These are phyloP conservation scores for Mythimna impura DNA, from an alignment of 2,888 invertebrate species.

Conservation along the genomic window DNA sequence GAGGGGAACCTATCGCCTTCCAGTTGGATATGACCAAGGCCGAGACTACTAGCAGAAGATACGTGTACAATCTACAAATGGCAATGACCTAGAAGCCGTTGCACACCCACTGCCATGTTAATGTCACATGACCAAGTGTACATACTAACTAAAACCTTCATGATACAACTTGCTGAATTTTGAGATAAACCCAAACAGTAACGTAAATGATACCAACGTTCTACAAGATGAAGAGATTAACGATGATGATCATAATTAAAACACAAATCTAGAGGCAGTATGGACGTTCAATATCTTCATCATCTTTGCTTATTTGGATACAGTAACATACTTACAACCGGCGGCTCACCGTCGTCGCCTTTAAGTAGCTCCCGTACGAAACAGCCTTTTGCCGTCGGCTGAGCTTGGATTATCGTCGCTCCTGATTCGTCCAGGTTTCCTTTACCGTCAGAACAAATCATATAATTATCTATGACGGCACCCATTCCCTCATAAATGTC, in stretches of 20 bases:
- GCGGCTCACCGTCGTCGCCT: background rate
- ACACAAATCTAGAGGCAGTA: too few relatives aligned
- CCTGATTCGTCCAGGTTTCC: slow-evolving; percentile 62
- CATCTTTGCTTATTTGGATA: too few relatives aligned
- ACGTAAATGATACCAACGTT: too few relatives aligned
- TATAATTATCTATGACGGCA: slow-evolving; percentile 68
- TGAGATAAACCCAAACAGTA: too few relatives aligned
- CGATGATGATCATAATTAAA: too few relatives aligned
- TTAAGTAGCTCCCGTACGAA: rapidly evolving
- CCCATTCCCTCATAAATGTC: slow-evolving; percentile 39
- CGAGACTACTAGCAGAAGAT: slow-evolving; percentile 85
- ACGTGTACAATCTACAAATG: slow-evolving; percentile 91
- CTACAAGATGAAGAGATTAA: too few relatives aligned
- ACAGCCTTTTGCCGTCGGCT: slow-evolving; percentile 37
- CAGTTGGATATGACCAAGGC: slow-evolving; percentile 91
- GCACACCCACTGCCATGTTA: slow-evolving; percentile 93
- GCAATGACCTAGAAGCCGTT: slow-evolving; percentile 91
- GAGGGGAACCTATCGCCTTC: slow-evolving; percentile 92
- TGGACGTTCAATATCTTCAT: too few relatives aligned
- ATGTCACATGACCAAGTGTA: slow-evolving; percentile 95
- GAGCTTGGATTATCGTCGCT: background rate
- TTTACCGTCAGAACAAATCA: slow-evolving; percentile 68
- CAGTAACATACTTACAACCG: background rate
- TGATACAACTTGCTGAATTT: slow-evolving; percentile 71
- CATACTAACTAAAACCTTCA: slow-evolving; percentile 91